Base-by-base conservation (phyloP, 37 sponge, comb jelly and placozoan genomes). In the Hexactinellida sp. region DNA sequence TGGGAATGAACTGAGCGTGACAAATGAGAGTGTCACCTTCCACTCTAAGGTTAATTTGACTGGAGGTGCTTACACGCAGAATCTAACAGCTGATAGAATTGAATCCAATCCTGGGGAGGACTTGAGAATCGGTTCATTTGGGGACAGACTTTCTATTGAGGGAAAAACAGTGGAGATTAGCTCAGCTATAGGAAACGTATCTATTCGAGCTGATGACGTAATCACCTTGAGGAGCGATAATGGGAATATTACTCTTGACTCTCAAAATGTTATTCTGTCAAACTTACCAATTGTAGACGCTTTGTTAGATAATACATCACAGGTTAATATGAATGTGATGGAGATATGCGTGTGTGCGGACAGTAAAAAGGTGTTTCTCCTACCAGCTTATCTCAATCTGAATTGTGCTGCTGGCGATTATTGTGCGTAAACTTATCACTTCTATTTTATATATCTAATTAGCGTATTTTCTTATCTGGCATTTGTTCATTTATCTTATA, bases 311-410 rank as follows among this genome's bases (percentile, higher is more conserved):
- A 10, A 10, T 63, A 32, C 76, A 5, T 63, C 30, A 5, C 5
- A 21, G 3, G 21, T 63, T 10, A 63, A 63, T 63, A 10, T 21
- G 25, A 63, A 63, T n/a, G 76, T 63, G 21, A 63, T 63, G 76
- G 76, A 63, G 76, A 23, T 63, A n/a, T 63, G 76, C 13, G 76
- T n/a, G 30, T 63, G 76, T 63, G 76, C 76, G 25, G 76, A 28
- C 32, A 63, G 76, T 63, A 63, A 63, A 23, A 63, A 63, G 76
- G 76, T 63, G 34, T 63, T 63, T 63, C 76, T 63, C 3, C 76
- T 10, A 10, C 76, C 76, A 63, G 34, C 76, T n/a, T 7, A 63
- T n/a, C 76, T 63, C 28, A n/a, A 9, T 47, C 9, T 10, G 76
- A 63, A 63, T 23, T 63, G 76, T 63, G 30, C 76, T 63, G 30